Evolutionary conservation across 2,113 vertebrate genomes (phyloP), one percentile per base, ranked within the genome.

Genomic region (Ciconia stormi): DNA sequence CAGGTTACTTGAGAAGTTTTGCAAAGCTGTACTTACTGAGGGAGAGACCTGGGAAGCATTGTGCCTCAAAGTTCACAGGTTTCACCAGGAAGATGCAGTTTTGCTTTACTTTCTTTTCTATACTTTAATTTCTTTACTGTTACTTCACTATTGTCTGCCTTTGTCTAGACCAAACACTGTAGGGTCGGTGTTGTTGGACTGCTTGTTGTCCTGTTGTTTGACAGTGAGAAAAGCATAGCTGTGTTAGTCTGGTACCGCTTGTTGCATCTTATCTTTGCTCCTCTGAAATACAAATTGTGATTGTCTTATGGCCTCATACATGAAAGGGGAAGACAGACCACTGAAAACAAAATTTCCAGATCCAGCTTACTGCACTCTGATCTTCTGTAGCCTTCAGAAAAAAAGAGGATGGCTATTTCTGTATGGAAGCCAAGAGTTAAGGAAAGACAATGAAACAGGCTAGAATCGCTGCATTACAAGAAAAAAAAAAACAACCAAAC

Each of bases 1-100:
- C 30, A 34, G 62, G 88, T 93, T 95, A 92, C 79, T 77, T 74
- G 62, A 93, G 82, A 90, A 76, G 62, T 69, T 80, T 90, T 77
- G 53, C 66, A 90, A 85, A 92, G 53, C 58, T 90, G 11, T 77
- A n/a, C 62, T 92, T 97, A 20, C 27, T 61, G 32, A 70, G 46
- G 27, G 62, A 89, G 40, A 56, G 27, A 82, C 13, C 38, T 72
- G 88, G 58, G 82, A 92, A 88, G 71, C 34, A 30, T 46, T 66
- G 44, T 22, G 15, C 36, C 34, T 92, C 53, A 32, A 18, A 69
- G 62, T 65, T 93, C 74, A 63, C 58, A 73, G 53, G 23, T 93
- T 88, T 50, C 53, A 44, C 66, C 32, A 18, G 58, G 62, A 83
- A 91, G 20, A 69, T 55, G 27, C 16, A 80, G 29, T 50, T 74